phyloP scores from a whole-genome alignment of 2,888 invertebrate genomes.

The Lathronympha strigana region DNA sequence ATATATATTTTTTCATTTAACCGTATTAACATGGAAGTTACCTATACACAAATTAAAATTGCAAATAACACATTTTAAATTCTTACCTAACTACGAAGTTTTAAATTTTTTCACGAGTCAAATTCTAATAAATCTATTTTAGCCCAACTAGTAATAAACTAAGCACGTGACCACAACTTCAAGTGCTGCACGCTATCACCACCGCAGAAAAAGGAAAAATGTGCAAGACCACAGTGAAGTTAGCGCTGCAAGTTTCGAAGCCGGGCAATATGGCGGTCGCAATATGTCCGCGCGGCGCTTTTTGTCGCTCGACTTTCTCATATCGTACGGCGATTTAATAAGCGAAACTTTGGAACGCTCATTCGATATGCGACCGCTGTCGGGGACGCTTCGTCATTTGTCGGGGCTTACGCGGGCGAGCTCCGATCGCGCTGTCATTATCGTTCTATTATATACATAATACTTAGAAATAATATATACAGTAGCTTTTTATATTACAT shows the following conservation, averaged over 20 bases:
- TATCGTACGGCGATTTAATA: slow-evolving; percentile 80
- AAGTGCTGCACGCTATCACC: slow-evolving; percentile 49
- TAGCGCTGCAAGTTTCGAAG: slow-evolving; percentile 75
- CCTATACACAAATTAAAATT: too few species aligned
- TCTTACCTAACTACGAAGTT: too few species aligned
- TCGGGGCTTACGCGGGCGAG: slow-evolving; percentile 49
- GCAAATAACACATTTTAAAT: too few species aligned
- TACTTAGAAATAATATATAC: background rate
- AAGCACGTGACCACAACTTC: slow-evolving; percentile 56
- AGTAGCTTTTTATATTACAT: too few species aligned
- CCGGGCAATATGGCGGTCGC: slow-evolving; percentile 69
- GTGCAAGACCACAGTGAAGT: slow-evolving; percentile 68
- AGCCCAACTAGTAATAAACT: slow-evolving; percentile 59
- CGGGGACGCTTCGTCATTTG: slow-evolving; percentile 66
- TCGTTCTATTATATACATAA: slow-evolving; percentile 21
- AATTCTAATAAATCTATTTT: slow-evolving; percentile 46
- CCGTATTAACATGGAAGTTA: too few species aligned
- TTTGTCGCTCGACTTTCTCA: slow-evolving; percentile 79
- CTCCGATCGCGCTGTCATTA: slow-evolving; percentile 43
- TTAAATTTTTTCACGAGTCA: slow-evolving; percentile 46
- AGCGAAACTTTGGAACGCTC: slow-evolving; percentile 76
- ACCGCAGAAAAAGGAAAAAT: slow-evolving; percentile 62
- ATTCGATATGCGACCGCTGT: slow-evolving; percentile 78
- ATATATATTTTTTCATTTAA: too few species aligned
- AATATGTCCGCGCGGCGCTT: slow-evolving; percentile 77